Conservation (phyloP, 2,888 invertebrate species). For the Zele albiditarsus region DNA sequence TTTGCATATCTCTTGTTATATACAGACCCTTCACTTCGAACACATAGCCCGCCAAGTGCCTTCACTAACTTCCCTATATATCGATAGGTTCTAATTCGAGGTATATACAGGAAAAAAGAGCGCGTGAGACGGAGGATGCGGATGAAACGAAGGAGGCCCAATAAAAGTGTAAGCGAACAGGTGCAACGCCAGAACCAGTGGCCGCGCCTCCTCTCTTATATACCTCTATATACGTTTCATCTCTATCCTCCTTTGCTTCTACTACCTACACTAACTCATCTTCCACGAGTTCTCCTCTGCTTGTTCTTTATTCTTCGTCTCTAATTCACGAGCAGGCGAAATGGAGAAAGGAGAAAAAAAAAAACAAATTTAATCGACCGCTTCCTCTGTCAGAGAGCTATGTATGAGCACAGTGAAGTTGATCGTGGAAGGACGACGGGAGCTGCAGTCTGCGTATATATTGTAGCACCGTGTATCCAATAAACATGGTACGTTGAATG, state of each 20-base stretch:
- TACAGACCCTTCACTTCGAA: neutral
- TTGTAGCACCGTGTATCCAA: neutral
- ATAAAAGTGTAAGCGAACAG: slow-evolving; percentile 36
- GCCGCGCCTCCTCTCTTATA: slow-evolving; percentile 28
- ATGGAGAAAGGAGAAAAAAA: slow-evolving; percentile 33
- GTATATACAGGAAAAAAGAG: neutral
- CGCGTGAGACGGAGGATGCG: slow-evolving; percentile 7
- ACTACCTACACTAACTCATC: slow-evolving; percentile 22
- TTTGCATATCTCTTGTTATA: neutral
- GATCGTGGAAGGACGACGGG: slow-evolving; percentile 31
- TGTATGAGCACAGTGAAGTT: slow-evolving; percentile 13
- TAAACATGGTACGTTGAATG: neutral
- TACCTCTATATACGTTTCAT: neutral
- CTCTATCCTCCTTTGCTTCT: slow-evolving; percentile 16
- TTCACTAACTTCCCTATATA: neutral
- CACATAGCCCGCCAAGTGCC: neutral
- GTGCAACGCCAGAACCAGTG: slow-evolving; percentile 40
- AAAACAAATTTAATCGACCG: slow-evolving; percentile 69
- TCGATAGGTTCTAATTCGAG: slow-evolving; percentile 1
- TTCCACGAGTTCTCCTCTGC: slow-evolving; percentile 32
- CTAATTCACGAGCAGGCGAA: slow-evolving; percentile 63
- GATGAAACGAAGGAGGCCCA: slow-evolving; percentile 17
- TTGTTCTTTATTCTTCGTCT: slow-evolving; percentile 55
- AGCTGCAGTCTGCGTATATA: slow-evolving; percentile 10
- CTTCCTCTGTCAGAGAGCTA: slow-evolving; percentile 59